These are phyloP conservation scores for Callionymus lyra DNA, from an alignment of 2,113 vertebrate genomes.

Conservation along the genomic window DNA sequence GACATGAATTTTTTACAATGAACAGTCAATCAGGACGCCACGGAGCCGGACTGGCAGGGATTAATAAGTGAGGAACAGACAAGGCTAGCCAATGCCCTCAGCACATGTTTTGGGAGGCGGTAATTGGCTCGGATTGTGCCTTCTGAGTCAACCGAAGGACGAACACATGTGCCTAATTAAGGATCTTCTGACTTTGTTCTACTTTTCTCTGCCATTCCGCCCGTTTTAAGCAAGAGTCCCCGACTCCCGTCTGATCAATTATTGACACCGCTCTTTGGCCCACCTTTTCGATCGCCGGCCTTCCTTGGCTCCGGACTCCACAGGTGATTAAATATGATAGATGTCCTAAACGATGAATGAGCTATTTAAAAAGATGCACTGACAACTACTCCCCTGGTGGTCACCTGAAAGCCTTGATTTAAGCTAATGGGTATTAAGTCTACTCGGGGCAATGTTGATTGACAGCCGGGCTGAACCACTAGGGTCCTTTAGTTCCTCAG, in stretches of 20 bases:
- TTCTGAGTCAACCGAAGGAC: conserved; percentile 37
- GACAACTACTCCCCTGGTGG: no score
- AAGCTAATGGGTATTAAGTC: no score
- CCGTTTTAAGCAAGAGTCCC: conserved; percentile 25
- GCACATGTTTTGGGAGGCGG: conserved; percentile 39
- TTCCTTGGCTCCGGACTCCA: conserved; percentile 26
- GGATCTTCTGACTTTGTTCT: conserved; percentile 33
- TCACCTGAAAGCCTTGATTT: no score
- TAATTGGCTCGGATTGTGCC: conserved; percentile 55
- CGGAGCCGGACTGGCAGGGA: conserved; percentile 32
- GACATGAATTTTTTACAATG: conserved; percentile 39
- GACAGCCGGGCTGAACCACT: no score
- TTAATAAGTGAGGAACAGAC: conserved; percentile 54
- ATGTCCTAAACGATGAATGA: conserved; percentile 25
- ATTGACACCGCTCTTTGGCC: conserved; percentile 37
- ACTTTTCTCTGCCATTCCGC: conserved; percentile 24
- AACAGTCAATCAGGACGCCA: conserved; percentile 43
- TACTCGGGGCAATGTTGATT: no score
- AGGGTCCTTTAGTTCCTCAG: no score
- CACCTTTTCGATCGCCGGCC: conserved; percentile 16
- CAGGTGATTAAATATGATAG: conserved; percentile 29
- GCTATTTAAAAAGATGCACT: conserved; percentile 14
- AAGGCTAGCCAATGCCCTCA: conserved; percentile 33
- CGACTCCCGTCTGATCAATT: conserved; percentile 33
- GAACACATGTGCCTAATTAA: conserved; percentile 37